phyloP scores from a whole-genome alignment of 2,888 invertebrate species.

The Chalcosyrphus nemorum region DNA sequence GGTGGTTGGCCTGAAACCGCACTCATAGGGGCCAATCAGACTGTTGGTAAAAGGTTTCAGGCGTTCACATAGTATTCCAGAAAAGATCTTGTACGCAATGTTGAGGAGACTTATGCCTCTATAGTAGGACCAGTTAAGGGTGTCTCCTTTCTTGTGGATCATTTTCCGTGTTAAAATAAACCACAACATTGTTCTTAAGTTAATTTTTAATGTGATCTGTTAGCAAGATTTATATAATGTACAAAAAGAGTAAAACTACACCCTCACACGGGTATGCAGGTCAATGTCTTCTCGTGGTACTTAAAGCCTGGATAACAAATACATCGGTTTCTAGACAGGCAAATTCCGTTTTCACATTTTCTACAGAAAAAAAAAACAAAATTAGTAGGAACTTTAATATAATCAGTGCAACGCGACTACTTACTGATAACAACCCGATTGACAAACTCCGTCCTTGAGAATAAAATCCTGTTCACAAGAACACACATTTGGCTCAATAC shows the following conservation, averaged over 20 bases:
- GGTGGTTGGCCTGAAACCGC: no score
- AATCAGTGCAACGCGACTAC: no score
- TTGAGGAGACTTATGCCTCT: no score
- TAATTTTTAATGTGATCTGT: not conserved
- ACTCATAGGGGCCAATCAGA: no score
- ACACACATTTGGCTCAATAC: conserved; percentile 85
- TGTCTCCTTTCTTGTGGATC: no score
- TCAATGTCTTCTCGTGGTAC: conserved; percentile 79
- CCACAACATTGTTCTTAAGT: not conserved
- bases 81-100: no score
- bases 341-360: conserved; percentile 80
- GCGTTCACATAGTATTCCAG: no score
- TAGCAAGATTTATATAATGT: not conserved
- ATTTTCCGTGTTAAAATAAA: no score
- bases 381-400: no score
- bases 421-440: conserved; percentile 80
- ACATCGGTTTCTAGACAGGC: conserved; percentile 80
- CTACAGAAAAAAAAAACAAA: conserved; percentile 74
- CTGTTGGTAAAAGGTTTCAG: no score
- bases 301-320: conserved; percentile 80
- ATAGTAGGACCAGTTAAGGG: no score
- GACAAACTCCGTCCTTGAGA: conserved; percentile 80
- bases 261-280: conserved; percentile 77
- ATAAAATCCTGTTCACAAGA: conserved; percentile 84
- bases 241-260: not conserved